These are phyloP conservation scores for Cygnus buccinator DNA, from an alignment of 2,113 vertebrate genomes.

Conservation along the genomic window DNA sequence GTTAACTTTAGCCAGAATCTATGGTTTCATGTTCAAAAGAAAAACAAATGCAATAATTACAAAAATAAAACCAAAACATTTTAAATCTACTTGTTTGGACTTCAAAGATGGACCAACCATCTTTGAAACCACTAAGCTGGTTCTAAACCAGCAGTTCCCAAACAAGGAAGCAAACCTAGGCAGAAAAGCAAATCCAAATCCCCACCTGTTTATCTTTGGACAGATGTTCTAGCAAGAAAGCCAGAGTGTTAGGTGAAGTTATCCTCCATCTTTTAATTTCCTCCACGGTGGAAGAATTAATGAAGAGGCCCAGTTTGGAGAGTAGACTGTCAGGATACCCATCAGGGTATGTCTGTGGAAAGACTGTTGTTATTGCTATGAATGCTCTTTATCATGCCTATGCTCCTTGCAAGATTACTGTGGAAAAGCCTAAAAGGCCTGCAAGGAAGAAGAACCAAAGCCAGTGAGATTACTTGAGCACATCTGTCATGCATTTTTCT, in stretches of 20 bases:
- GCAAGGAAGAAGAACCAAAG: not conserved
- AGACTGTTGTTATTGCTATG: not conserved
- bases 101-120: not conserved
- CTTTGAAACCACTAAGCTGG: not conserved
- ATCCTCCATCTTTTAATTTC: conserved; percentile 66
- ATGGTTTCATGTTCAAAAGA: not conserved
- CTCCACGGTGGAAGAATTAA: accelerated
- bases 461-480: not conserved
- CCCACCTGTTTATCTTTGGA: not conserved
- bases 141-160: not conserved
- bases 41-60: not conserved
- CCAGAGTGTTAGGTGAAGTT: conserved; percentile 45
- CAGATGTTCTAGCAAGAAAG: not conserved
- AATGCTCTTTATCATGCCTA: not conserved
- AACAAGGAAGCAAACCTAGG: not conserved
- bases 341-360: conserved; percentile 57
- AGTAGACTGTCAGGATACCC: conserved; percentile 71
- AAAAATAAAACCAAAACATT: accelerated
- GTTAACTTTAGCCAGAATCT: not conserved
- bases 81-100: not conserved
- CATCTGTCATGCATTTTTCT: not conserved
- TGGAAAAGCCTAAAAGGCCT: not conserved
- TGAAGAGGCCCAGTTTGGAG: not conserved
- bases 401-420: not conserved
- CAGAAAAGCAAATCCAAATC: not conserved